Percentiles rank a stretch among this genome's conserved stretches.
Evolutionary conservation across 2,113 vertebrate genomes (phyloP).

Genomic region (Silurus meridionalis): DNA sequence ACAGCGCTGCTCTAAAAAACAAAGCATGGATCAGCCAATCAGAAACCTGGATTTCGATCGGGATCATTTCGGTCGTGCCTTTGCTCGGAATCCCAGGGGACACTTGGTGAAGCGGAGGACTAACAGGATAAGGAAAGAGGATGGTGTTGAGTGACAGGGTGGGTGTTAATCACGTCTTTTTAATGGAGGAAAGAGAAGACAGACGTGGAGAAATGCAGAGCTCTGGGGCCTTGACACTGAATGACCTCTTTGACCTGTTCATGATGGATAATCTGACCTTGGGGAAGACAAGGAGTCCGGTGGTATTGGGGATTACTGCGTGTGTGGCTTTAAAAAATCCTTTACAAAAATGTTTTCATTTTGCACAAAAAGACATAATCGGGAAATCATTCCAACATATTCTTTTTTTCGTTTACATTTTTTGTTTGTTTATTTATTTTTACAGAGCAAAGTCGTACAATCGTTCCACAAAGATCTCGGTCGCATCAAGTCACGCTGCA

Average conservation of each 20-base stretch:
- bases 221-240: conserved; percentile 36
- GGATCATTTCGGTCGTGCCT: neutral
- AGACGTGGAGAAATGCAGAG: conserved; percentile 13
- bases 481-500: neutral
- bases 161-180: conserved; percentile 27
- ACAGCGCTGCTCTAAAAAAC: too few relatives aligned
- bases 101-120: neutral
- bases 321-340: neutral
- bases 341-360: too few relatives aligned
- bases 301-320: neutral
- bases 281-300: conserved; percentile 6
- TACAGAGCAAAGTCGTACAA: neutral
- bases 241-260: conserved; percentile 15
- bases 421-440: too few relatives aligned
- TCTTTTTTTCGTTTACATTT: too few relatives aligned
- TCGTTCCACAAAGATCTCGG: neutral
- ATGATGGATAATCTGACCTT: conserved; percentile 32
- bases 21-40: too few relatives aligned
- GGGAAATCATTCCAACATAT: too few relatives aligned
- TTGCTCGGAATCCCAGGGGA: neutral
- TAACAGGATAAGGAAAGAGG: conserved; percentile 23
- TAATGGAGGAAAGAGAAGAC: conserved; percentile 14
- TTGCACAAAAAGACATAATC: too few relatives aligned
- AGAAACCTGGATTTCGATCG: too few relatives aligned
- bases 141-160: conserved; percentile 27